These are phyloP conservation scores for Coelinius sp. DNA, from an alignment of 2,888 invertebrate genomes.

Conservation along the genomic window DNA sequence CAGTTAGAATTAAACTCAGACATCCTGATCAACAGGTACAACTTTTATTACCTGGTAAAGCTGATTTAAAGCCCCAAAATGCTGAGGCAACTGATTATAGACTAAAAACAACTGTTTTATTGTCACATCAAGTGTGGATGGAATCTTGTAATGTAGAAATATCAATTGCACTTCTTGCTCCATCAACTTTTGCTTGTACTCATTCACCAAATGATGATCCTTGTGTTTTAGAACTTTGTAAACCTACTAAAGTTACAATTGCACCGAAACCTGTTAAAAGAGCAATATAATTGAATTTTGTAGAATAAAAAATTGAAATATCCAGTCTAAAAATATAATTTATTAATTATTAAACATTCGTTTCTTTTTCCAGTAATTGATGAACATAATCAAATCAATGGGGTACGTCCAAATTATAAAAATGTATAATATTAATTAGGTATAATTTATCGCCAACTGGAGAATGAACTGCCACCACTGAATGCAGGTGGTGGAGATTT, in stretches of 20 bases:
- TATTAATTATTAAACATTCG: not conserved
- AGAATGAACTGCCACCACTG: constrained; percentile 65
- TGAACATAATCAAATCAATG: constrained; percentile 9
- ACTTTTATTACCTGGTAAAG: constrained; percentile 83
- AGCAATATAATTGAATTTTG: constrained; percentile 74
- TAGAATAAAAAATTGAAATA: too few relatives aligned
- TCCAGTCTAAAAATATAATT: constrained; percentile 20
- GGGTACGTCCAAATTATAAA: constrained; percentile 30
- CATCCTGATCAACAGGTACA: constrained; percentile 94
- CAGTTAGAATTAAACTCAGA: constrained; percentile 86
- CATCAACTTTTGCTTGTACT: constrained; percentile 73
- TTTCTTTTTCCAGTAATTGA: constrained; percentile 21
- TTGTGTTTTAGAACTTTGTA: constrained; percentile 84
- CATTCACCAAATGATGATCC: constrained; percentile 71
- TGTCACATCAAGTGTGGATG: constrained; percentile 94
- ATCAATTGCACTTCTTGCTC: constrained; percentile 84
- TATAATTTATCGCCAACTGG: constrained; percentile 63
- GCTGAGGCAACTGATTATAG: constrained; percentile 76
- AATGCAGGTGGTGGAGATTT: constrained; percentile 61
- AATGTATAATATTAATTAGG: not conserved
- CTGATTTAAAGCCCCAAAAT: constrained; percentile 81
- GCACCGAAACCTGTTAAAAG: constrained; percentile 91
- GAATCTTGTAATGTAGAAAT: constrained; percentile 92
- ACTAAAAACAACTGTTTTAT: constrained; percentile 86
- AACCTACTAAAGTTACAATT: constrained; percentile 88